Percentiles rank a stretch among this genome's conserved stretches.
Evolutionary conservation across 2,797 vertebrate genomes (phyloP).

Genomic region (Pangasius larnaudii): DNA sequence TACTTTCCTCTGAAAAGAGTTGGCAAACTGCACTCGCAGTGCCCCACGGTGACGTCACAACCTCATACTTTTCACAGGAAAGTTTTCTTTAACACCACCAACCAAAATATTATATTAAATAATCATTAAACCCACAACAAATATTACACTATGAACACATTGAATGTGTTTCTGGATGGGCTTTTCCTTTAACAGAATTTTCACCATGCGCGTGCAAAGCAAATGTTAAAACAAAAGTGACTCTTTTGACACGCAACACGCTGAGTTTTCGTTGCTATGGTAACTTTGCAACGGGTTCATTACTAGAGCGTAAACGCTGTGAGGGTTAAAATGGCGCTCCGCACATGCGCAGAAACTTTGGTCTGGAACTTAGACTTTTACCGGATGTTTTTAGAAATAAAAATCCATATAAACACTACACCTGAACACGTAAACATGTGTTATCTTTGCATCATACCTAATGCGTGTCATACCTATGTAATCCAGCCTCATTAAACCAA

Average conservation of each 20-base stretch:
- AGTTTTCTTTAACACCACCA: neutral
- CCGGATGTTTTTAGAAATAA: neutral
- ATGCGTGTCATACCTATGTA: neutral
- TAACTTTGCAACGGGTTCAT: neutral
- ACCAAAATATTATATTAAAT: no score
- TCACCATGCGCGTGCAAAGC: neutral
- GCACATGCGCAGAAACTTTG: conserved; percentile 12
- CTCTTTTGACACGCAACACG: neutral
- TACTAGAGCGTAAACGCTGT: no score
- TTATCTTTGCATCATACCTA: neutral
- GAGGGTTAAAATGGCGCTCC: conserved; percentile 5
- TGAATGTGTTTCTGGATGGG: neutral
- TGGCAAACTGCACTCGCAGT: neutral
- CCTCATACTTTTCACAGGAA: neutral
- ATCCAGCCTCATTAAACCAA: neutral
- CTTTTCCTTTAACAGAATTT: neutral
- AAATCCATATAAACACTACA: neutral
- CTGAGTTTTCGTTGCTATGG: conserved; percentile 7
- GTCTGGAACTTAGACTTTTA: neutral
- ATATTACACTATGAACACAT: neutral
- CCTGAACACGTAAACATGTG: neutral
- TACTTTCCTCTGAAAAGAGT: no score
- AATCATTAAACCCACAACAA: neutral
- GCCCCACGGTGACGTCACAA: neutral
- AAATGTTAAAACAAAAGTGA: neutral